phyloP scores from a whole-genome alignment of 2,113 vertebrate genomes.

The Tichodroma muraria region DNA sequence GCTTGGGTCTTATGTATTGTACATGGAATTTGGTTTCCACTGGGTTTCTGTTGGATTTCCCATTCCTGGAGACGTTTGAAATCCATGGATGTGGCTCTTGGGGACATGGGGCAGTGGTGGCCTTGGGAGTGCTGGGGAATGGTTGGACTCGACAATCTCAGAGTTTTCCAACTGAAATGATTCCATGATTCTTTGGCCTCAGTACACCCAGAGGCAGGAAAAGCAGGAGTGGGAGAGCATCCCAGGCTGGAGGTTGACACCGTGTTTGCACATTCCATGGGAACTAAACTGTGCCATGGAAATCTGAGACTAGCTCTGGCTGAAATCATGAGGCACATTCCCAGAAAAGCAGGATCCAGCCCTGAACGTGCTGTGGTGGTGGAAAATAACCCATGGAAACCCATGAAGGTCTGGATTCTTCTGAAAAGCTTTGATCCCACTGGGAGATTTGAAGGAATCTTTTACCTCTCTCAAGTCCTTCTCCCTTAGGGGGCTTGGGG shows the following conservation, averaged over 20 bases:
- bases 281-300: neutral
- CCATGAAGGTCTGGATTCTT: neutral
- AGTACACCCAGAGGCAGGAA: neutral
- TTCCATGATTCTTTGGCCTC: neutral
- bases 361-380: fast-evolving
- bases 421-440: neutral
- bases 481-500: neutral
- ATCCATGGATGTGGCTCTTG: neutral
- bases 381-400: neutral
- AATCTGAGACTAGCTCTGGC: neutral
- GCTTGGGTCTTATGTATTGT: neutral
- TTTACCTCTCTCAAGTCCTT: neutral
- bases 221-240: neutral
- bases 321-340: neutral
- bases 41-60: neutral
- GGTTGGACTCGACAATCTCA: fast-evolving
- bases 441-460: neutral
- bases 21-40: neutral
- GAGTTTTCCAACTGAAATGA: neutral
- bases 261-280: fast-evolving
- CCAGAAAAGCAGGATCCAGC: neutral
- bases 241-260: neutral
- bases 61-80: neutral
- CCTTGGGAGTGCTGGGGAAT: neutral
- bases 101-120: neutral